Conservation (phyloP, 2,888 invertebrate genomes). For the Gastracanthus pulcherrimus region DNA sequence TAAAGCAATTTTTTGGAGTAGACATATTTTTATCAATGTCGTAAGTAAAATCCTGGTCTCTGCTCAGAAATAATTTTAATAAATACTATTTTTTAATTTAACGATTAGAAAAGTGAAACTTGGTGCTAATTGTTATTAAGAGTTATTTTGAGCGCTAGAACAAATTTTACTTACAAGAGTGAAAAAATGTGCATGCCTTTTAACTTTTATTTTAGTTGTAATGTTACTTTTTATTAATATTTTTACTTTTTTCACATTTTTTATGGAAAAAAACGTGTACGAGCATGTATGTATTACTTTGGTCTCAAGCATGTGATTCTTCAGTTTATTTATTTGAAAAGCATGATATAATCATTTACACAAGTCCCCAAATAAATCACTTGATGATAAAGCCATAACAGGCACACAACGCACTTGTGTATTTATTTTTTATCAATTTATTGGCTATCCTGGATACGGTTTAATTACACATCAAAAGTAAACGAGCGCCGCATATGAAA, state of each 20-base stretch:
- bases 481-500: constrained; percentile 13
- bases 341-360: constrained; percentile 73
- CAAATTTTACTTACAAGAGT: constrained; percentile 30
- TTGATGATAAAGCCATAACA: constrained; percentile 68
- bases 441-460: constrained; percentile 30
- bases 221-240: constrained; percentile 37
- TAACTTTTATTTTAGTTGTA: constrained; percentile 46
- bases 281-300: constrained; percentile 57
- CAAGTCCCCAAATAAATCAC: constrained; percentile 74
- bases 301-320: constrained; percentile 57
- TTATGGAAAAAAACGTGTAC: constrained; percentile 43
- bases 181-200: constrained; percentile 53
- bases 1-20: constrained; percentile 9
- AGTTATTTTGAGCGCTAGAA: constrained; percentile 31
- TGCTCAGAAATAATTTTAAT: constrained; percentile 35
- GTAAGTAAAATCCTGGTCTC: not conserved
- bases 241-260: constrained; percentile 45
- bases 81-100: too few relatives aligned
- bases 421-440: constrained; percentile 65
- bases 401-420: constrained; percentile 70
- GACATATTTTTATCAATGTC: constrained; percentile 37
- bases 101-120: not conserved
- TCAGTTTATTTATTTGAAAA: constrained; percentile 59
- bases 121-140: constrained; percentile 35
- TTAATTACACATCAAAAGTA: constrained; percentile 1